Evolutionary conservation across 2,888 invertebrate species (phyloP).

Genomic region (Eupithecia tripunctaria): DNA sequence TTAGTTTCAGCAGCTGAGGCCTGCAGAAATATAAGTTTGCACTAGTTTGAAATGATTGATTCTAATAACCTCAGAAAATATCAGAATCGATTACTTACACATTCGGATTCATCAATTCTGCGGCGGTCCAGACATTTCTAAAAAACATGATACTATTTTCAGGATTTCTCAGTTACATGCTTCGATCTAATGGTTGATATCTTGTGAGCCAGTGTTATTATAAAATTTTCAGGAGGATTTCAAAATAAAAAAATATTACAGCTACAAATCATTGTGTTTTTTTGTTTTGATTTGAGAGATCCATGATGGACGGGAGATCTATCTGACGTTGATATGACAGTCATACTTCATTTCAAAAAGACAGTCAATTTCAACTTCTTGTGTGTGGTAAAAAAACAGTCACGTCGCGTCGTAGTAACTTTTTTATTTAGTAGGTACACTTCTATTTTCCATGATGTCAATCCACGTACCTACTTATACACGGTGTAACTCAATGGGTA

Average conservation of each 20-base stretch:
- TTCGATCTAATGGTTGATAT: conserved; percentile 36
- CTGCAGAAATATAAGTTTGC: conserved; percentile 51
- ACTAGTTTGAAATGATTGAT: neutral
- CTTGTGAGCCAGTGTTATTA: conserved; percentile 13
- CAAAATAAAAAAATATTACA: conserved; percentile 26
- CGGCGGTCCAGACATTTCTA: conserved; percentile 71
- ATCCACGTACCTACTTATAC: too few species aligned
- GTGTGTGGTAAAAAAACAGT: too few species aligned
- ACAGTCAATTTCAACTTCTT: too few species aligned
- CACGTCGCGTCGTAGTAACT: too few species aligned
- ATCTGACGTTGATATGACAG: neutral
- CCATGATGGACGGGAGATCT: neutral
- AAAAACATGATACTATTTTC: conserved; percentile 69
- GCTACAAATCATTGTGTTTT: neutral
- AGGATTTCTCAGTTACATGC: conserved; percentile 59
- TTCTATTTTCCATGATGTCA: too few species aligned
- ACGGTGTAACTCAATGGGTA: too few species aligned
- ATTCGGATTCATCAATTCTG: conserved; percentile 65
- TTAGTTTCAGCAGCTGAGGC: conserved; percentile 53
- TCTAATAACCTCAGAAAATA: conserved; percentile 33
- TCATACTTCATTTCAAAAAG: too few species aligned
- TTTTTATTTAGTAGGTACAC: too few species aligned
- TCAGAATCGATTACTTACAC: conserved; percentile 56
- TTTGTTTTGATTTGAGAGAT: neutral
- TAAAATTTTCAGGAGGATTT: conserved; percentile 46